phyloP scores from a whole-genome alignment of 2,888 invertebrate genomes.

The Drosophila pseudotalamancana region DNA sequence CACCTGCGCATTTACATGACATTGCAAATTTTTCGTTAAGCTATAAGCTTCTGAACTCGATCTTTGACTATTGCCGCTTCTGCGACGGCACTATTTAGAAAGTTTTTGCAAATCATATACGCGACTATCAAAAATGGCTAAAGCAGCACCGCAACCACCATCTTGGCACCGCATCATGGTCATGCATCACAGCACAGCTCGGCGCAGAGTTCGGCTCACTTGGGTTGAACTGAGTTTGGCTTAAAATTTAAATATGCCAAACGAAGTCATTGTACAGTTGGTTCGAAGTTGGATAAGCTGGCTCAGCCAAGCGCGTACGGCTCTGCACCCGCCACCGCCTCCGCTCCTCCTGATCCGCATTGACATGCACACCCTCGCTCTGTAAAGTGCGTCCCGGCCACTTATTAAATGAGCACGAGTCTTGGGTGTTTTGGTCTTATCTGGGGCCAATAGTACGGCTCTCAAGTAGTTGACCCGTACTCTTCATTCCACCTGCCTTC shows the following conservation, averaged over 20 bases:
- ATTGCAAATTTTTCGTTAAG: slow-evolving; percentile 28
- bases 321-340: not conserved
- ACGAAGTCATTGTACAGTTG: slow-evolving; percentile 57
- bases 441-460: slow-evolving; percentile 28
- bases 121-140: slow-evolving; percentile 71
- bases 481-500: slow-evolving; percentile 68
- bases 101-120: slow-evolving; percentile 72
- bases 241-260: slow-evolving; percentile 56
- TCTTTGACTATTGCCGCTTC: slow-evolving; percentile 47
- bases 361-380: rapidly evolving
- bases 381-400: slow-evolving; percentile 21
- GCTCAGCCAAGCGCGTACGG: slow-evolving; percentile 60
- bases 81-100: slow-evolving; percentile 50
- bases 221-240: slow-evolving; percentile 28
- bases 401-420: slow-evolving; percentile 50
- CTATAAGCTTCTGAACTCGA: slow-evolving; percentile 46
- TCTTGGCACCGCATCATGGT: slow-evolving; percentile 47
- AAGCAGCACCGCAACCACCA: slow-evolving; percentile 36
- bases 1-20: slow-evolving; percentile 31
- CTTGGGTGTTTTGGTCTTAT: slow-evolving; percentile 52
- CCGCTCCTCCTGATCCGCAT: too few relatives aligned
- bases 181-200: slow-evolving; percentile 71
- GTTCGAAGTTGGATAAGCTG: slow-evolving; percentile 54
- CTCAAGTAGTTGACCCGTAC: slow-evolving; percentile 43
- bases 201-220: slow-evolving; percentile 28